These are phyloP conservation scores for Caiman crocodilus DNA, from an alignment of 2,797 vertebrate species.

Conservation along the genomic window DNA sequence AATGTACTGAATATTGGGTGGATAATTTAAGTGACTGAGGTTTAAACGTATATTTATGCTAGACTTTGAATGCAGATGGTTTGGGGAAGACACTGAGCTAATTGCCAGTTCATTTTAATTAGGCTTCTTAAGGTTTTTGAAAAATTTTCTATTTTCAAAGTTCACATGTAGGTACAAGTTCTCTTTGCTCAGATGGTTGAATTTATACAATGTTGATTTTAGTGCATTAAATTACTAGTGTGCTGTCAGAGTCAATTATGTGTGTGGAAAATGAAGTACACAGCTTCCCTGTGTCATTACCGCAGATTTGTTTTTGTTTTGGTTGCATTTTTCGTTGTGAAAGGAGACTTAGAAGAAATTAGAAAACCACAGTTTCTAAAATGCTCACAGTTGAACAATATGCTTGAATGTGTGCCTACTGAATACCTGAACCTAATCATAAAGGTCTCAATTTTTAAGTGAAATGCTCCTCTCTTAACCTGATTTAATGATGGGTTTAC, in stretches of 20 bases:
- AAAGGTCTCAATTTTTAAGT: conserved; percentile 56
- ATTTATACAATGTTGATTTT: conserved; percentile 78
- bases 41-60: background rate
- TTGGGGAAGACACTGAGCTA: conserved; percentile 69
- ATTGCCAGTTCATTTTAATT: conserved; percentile 69
- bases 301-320: conserved; percentile 77
- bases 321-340: conserved; percentile 73
- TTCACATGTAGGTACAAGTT: conserved; percentile 42
- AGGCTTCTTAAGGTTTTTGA: conserved; percentile 39
- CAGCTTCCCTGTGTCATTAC: conserved; percentile 80
- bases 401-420: conserved; percentile 29
- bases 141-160: conserved; percentile 58
- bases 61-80: background rate
- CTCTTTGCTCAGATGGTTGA: conserved; percentile 48
- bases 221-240: conserved; percentile 84
- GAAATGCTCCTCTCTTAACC: conserved; percentile 53
- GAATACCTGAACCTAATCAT: conserved; percentile 8
- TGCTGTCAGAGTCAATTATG: conserved; percentile 87
- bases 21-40: background rate
- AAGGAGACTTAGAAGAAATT: conserved; percentile 71
- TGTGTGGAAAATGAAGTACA: conserved; percentile 79
- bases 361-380: conserved; percentile 61
- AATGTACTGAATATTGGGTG: background rate
- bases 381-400: conserved; percentile 57
- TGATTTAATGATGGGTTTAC: conserved; percentile 37